These are phyloP conservation scores for Colletes gigas DNA, from an alignment of 1,140 invertebrate species.

Conservation along the genomic window DNA sequence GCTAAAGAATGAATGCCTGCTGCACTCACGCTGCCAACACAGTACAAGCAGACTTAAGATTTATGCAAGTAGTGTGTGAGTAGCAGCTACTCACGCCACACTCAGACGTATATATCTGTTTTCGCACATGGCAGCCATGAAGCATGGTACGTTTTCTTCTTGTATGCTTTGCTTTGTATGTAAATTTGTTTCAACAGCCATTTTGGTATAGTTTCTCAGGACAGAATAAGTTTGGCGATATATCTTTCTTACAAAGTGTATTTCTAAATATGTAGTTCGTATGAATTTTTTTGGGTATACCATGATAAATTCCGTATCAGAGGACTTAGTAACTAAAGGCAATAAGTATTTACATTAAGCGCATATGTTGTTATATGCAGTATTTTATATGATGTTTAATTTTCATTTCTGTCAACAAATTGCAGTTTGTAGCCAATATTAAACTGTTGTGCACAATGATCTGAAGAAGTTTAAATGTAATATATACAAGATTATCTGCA, in stretches of 20 bases:
- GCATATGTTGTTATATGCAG: neutral
- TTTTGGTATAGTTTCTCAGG: neutral
- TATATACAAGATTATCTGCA: neutral
- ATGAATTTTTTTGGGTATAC: neutral
- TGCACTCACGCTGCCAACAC: conserved; percentile 74
- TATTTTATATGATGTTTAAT: conserved; percentile 17
- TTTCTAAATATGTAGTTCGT: conserved; percentile 1
- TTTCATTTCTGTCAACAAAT: neutral
- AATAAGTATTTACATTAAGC: conserved; percentile 15
- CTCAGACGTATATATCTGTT: conserved; percentile 74
- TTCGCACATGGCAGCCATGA: conserved; percentile 82
- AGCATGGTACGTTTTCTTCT: conserved; percentile 80
- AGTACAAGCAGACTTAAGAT: conserved; percentile 78
- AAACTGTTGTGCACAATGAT: conserved; percentile 13
- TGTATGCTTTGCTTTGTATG: conserved; percentile 71
- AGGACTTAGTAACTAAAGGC: conserved; percentile 11
- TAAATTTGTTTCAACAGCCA: conserved; percentile 59
- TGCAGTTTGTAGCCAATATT: neutral
- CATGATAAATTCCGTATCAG: conserved; percentile 2
- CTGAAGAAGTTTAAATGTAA: conserved; percentile 2
- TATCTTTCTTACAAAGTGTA: neutral
- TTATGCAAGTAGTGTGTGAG: conserved; percentile 77
- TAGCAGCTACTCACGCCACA: conserved; percentile 74
- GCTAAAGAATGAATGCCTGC: conserved; percentile 79
- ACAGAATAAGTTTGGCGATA: neutral